A percentile compares a stretch with the other conserved stretches of the same genome.
Conservation (phyloP, 2,888 invertebrate genomes). For the Eutolmus rufibarbis region DNA sequence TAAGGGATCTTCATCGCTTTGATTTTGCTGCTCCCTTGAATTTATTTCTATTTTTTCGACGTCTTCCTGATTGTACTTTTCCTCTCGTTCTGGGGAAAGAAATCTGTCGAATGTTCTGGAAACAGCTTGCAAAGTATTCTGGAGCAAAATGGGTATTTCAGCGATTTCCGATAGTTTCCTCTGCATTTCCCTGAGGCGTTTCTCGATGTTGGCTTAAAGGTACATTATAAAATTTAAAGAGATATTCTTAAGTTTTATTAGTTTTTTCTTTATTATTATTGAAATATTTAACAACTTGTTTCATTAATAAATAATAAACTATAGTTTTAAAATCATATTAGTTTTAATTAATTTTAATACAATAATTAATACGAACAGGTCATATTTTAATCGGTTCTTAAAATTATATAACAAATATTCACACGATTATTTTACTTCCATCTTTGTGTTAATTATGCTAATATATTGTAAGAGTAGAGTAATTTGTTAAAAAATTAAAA, state of each 20-base stretch:
- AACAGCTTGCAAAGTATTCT: conserved; percentile 60
- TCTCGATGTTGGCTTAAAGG: conserved; percentile 53
- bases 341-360: neutral
- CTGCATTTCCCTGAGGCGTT: conserved; percentile 60
- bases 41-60: neutral
- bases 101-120: conserved; percentile 59
- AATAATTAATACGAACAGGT: neutral
- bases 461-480: neutral
- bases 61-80: neutral
- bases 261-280: neutral
- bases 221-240: neutral
- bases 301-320: neutral
- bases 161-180: conserved; percentile 62
- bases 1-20: conserved; percentile 49
- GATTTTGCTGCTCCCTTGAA: conserved; percentile 52
- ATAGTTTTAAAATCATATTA: neutral
- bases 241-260: neutral
- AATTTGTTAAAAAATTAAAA: neutral
- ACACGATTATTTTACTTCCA: neutral
- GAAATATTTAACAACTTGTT: neutral
- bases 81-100: conserved; percentile 46
- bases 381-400: neutral
- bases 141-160: conserved; percentile 60
- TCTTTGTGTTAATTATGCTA: neutral
- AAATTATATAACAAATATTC: neutral